Evolutionary conservation across 2,113 vertebrate species (phyloP).

Genomic region (Heterotis niloticus): DNA sequence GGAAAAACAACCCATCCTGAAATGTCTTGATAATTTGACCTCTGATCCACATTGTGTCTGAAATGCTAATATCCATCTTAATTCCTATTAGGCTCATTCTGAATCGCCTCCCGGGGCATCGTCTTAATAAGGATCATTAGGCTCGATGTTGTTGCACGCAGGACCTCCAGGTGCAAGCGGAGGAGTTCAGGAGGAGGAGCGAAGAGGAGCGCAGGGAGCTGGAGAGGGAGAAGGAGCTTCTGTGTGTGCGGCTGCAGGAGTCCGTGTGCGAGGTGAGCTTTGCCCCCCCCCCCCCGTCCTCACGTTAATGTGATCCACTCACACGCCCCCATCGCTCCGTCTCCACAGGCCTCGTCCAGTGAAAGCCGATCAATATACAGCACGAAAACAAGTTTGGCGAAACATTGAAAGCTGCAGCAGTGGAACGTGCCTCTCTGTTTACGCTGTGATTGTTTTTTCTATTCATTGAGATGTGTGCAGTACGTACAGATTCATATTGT

Average conservation of each 20-base stretch:
- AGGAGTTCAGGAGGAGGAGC: constrained; percentile 72
- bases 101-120: not conserved
- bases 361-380: not conserved
- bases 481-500: not conserved
- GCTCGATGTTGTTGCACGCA: constrained; percentile 41
- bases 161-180: constrained; percentile 67
- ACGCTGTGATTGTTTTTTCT: not conserved
- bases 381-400: not conserved
- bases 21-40: not conserved
- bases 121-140: not conserved
- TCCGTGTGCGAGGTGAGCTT: constrained; percentile 72
- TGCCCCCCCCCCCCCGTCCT: not conserved
- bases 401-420: not conserved
- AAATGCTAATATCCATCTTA: not conserved
- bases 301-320: not conserved
- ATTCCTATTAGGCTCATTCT: not conserved
- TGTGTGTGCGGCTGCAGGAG: constrained; percentile 70
- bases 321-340: not conserved
- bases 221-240: constrained; percentile 73
- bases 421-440: not conserved
- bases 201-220: constrained; percentile 67
- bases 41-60: not conserved
- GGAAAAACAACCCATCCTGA: not conserved
- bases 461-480: not conserved
- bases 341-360: not conserved